Evolutionary conservation across 2,888 invertebrate species (phyloP), one percentile per base, ranked within the genome.

Genomic region (Aromia moschata): DNA sequence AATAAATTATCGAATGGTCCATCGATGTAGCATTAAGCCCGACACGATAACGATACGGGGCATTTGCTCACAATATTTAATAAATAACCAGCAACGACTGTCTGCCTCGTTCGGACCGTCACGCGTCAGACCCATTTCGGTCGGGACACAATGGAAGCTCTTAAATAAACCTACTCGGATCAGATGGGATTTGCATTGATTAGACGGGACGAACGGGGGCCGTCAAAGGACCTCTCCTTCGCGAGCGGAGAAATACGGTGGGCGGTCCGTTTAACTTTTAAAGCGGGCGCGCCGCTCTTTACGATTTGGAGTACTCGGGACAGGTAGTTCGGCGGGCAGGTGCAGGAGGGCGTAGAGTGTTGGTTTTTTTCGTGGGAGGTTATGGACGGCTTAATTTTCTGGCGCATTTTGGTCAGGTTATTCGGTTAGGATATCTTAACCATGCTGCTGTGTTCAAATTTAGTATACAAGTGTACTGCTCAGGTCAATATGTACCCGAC

Each of bases 181-280:
- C 65, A 61, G 58, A 65, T 62, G 43, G 65, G 65, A 65, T 65
- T 65, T 65, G 58, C 65, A 65, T 65, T 65, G 65, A 63, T 65
- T 65, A 65, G 55, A 61, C 43, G 58, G 61, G 56, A 33, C 53
- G 57, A 59, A 58, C 60, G 58, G 54, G 57, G 56, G 54, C 45
- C 43, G 58, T 61, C 55, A 51, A 46, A 37, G 15, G 43, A 51
- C 46, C 33, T 31, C 53, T 53, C 20, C 16, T 41, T 25, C 40
- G 38, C 52, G 40, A 43, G 33, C 20, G 41, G 52, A 46, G 46
- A 51, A 52, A 52, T 52, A 45, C 15, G 40, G 56, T 56, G 51
- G 51, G 52, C 46, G 56, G 57, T 38, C 25, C 30, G 43, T 44
- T 52, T 52, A 51, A 52, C 52, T 52, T 52, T 41, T 31, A 52